A percentile compares a stretch with the other conserved stretches of the same genome.
Conservation (phyloP, 2,113 vertebrate genomes). For the Leptodactylus fuscus region DNA sequence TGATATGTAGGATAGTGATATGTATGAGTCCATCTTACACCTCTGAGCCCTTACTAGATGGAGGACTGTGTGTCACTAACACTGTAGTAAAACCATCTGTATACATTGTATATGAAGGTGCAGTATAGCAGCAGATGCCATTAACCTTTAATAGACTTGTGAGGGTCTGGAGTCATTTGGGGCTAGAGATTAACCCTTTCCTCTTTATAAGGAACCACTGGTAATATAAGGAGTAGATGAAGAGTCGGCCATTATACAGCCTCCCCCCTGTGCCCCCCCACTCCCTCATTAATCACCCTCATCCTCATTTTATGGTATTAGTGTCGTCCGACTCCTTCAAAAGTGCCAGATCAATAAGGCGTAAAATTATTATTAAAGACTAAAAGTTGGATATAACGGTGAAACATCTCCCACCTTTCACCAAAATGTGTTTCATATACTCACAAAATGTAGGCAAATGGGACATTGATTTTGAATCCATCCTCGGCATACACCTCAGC, state of each 20-base stretch:
- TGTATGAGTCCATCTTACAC: too few relatives aligned
- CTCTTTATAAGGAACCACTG: background rate
- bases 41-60: too few relatives aligned
- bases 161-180: background rate
- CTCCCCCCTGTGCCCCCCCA: background rate
- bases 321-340: conserved; percentile 66
- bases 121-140: too few relatives aligned
- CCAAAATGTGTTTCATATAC: conserved; percentile 75
- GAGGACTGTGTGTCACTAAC: too few relatives aligned
- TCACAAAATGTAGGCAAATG: conserved; percentile 74
- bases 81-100: too few relatives aligned
- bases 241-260: background rate
- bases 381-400: conserved; percentile 70
- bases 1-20: too few relatives aligned
- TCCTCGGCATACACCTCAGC: conserved; percentile 70
- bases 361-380: conserved; percentile 75
- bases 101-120: too few relatives aligned
- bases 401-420: conserved; percentile 69
- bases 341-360: conserved; percentile 71
- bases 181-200: background rate
- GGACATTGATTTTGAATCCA: conserved; percentile 85
- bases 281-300: conserved; percentile 45
- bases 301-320: conserved; percentile 73
- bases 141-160: conserved; percentile 5
- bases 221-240: background rate